A percentile compares a stretch with the other conserved stretches of the same genome.
These are phyloP conservation scores for Rhyacophila evoluta DNA, from an alignment of 2,888 invertebrate genomes.

Conservation along the genomic window DNA sequence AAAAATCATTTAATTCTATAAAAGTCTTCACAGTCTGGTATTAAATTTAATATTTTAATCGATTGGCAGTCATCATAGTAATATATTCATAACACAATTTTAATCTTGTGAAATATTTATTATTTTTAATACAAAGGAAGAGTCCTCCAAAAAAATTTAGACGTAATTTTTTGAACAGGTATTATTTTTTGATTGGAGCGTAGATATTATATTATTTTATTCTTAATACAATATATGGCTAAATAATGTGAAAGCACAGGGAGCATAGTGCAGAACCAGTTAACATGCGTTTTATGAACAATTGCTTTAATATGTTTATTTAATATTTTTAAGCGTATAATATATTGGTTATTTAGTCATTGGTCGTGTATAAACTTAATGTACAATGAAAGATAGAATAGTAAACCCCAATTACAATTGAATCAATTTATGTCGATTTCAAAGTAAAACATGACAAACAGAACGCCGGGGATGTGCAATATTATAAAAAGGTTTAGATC, in stretches of 20 bases:
- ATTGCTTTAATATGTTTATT: neutral
- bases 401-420: neutral
- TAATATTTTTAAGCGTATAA: neutral
- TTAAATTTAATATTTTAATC: no score
- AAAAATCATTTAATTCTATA: no score
- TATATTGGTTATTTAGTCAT: neutral
- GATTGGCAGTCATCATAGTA: no score
- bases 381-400: neutral
- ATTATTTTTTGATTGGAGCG: no score
- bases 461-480: conserved; percentile 25
- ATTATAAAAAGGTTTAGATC: neutral
- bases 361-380: neutral
- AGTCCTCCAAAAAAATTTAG: no score
- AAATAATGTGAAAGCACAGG: neutral
- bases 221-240: no score
- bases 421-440: neutral
- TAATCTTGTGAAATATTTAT: no score
- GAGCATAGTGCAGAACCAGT: neutral
- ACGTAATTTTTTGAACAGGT: no score
- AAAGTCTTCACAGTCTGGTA: no score
- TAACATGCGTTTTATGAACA: neutral
- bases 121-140: no score
- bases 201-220: no score
- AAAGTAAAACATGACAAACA: neutral
- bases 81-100: no score